phyloP scores from a whole-genome alignment of 2,888 invertebrate species.

The Idaea biselata region DNA sequence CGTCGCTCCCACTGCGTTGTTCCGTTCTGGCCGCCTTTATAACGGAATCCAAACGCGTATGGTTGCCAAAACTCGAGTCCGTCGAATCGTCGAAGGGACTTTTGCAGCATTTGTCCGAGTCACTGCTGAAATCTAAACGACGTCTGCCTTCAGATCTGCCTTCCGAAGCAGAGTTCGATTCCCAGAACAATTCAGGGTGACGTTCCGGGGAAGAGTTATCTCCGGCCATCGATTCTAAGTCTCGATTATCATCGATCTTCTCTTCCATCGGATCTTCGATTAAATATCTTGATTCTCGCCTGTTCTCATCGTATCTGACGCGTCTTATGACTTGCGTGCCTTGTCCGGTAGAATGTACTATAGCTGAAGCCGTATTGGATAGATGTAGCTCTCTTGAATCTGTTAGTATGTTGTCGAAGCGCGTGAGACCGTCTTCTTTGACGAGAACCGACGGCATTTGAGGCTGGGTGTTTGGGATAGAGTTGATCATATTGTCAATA shows the following conservation, averaged over 20 bases:
- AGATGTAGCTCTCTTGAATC: slow-evolving; percentile 62
- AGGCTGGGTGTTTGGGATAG: slow-evolving; percentile 42
- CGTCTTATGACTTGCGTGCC: slow-evolving; percentile 71
- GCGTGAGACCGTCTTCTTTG: slow-evolving; percentile 59
- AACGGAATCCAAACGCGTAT: slow-evolving; percentile 69
- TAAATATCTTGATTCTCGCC: slow-evolving; percentile 42
- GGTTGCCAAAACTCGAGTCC: slow-evolving; percentile 64
- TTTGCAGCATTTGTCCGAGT: slow-evolving; percentile 74
- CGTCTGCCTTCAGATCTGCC: slow-evolving; percentile 57
- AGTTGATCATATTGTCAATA: slow-evolving; percentile 63
- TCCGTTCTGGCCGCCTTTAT: slow-evolving; percentile 67
- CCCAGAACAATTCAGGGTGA: slow-evolving; percentile 70
- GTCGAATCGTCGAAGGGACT: slow-evolving; percentile 71
- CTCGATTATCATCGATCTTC: slow-evolving; percentile 57
- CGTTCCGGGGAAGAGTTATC: slow-evolving; percentile 65
- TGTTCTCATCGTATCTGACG: slow-evolving; percentile 55
- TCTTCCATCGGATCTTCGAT: slow-evolving; percentile 51
- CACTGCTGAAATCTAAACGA: slow-evolving; percentile 67
- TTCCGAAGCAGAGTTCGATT: slow-evolving; percentile 64
- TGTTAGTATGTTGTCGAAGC: slow-evolving; percentile 59
- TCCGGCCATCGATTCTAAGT: slow-evolving; percentile 62
- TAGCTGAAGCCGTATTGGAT: slow-evolving; percentile 60
- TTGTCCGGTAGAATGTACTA: slow-evolving; percentile 62
- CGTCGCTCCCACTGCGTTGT: slow-evolving; percentile 46
- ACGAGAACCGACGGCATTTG: slow-evolving; percentile 51